Percentiles rank a stretch among this genome's conserved stretches.
phyloP scores from a whole-genome alignment of 2,888 invertebrate genomes.

The Spicauda simplicius region DNA sequence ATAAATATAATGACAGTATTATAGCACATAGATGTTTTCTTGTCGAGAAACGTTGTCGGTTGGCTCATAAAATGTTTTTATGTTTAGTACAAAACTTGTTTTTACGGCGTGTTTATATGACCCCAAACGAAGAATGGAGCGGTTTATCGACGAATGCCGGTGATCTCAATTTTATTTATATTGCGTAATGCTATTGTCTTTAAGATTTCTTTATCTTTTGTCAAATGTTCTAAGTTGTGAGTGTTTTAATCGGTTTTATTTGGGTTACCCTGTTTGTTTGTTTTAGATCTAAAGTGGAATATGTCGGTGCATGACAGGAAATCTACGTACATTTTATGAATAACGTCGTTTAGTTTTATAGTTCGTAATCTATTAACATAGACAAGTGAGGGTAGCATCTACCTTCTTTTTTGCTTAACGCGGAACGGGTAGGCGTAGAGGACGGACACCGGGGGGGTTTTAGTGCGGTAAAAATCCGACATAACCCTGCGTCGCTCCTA shows the following conservation, averaged over 20 bases:
- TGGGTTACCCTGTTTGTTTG: no score
- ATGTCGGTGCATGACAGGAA: no score
- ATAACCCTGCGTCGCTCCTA: no score
- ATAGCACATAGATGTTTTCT: conserved; percentile 50
- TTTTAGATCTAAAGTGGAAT: no score
- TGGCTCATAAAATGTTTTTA: conserved; percentile 69
- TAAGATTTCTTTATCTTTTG: conserved; percentile 10
- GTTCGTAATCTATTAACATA: no score
- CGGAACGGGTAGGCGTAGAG: no score
- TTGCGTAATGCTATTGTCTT: conserved; percentile 31
- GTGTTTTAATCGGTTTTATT: background rate
- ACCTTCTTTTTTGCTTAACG: no score
- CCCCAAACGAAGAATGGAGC: conserved; percentile 59
- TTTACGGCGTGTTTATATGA: conserved; percentile 77
- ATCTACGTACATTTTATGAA: no score
- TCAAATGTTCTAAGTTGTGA: background rate
- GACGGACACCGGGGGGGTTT: no score
- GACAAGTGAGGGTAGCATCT: no score
- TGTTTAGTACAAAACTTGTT: conserved; percentile 72
- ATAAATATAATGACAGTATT: background rate
- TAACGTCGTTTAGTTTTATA: no score
- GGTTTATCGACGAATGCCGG: conserved; percentile 60
- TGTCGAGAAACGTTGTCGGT: conserved; percentile 47
- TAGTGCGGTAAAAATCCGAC: no score
- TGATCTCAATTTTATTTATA: conserved; percentile 55